These are phyloP conservation scores for Eristalinus sepulchralis DNA, from an alignment of 2,888 invertebrate species.

Conservation along the genomic window DNA sequence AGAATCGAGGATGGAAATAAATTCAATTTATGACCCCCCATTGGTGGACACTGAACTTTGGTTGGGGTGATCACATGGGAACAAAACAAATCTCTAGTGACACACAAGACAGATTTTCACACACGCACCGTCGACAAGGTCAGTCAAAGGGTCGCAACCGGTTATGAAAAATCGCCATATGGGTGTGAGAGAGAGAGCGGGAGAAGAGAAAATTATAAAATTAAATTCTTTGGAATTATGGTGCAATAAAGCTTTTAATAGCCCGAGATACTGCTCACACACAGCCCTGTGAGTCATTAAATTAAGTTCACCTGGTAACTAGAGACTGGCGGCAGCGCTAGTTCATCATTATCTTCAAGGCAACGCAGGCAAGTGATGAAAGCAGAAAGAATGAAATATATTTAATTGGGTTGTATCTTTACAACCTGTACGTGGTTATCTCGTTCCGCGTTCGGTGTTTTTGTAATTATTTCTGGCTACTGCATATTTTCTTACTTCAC, in stretches of 20 bases:
- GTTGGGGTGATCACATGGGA: neutral
- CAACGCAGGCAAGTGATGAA: neutral
- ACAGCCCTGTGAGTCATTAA: neutral
- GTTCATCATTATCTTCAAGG: neutral
- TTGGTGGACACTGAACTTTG: neutral
- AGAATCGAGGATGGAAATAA: neutral
- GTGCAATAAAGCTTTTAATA: constrained; percentile 12
- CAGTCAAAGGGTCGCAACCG: neutral
- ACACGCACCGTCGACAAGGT: neutral
- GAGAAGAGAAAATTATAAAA: neutral
- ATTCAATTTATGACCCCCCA: neutral
- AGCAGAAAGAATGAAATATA: neutral
- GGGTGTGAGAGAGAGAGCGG: neutral
- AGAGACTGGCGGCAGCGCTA: neutral
- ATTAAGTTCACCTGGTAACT: constrained; percentile 37
- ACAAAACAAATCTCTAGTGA: neutral
- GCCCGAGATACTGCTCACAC: neutral
- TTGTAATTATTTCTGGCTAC: neutral
- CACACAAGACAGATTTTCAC: too few relatives aligned
- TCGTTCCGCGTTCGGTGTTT: neutral
- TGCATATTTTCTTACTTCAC: neutral
- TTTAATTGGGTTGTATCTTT: neutral
- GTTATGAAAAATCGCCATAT: neutral
- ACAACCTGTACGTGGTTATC: neutral
- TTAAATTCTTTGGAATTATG: neutral